Base-by-base conservation (phyloP, 2,797 vertebrate genomes). In the Stomatorhinus walkeri region DNA sequence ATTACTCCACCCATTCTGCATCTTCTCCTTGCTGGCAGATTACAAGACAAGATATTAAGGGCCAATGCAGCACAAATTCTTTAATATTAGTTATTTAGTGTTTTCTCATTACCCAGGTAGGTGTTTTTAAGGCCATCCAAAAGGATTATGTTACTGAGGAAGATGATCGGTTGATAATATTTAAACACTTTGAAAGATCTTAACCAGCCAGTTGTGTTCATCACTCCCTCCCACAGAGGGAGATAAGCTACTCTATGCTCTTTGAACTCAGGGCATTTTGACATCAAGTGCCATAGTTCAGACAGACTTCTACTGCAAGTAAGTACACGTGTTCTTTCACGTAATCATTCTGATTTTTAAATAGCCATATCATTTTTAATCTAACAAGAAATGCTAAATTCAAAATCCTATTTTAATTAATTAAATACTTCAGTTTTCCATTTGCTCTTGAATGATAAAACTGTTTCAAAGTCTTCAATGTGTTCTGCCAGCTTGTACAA, bases 281-380 rank as follows among this genome's bases (percentile, higher is more conserved):
- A 86, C 49, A 56, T 51, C 28, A 19, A 56, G 85, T 28, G 22
- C 85, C 85, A 59, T 87, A 87, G 85, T 87, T 40, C 85, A 87
- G 49, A 56, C 32, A 56, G 28, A 36, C 52, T 19, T 52, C 85
- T 59, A 16, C 28, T 19, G 16, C 85, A 36, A 19, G 52, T 54
- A 87, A 87, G 49, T 87, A 40, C 24, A 56, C 52, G 16, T 40
- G 49, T 87, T 87, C 52, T 86, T n/a, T 54, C 40, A 52, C 16
- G 2, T 14, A 12, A 32, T 59, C 8, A 36, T 85, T 85, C 22
- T 49, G 4, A 14, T 51, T 52, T 28, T 51, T 48, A 49, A 49
- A 22, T 9, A 6, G 1, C 16, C n/a, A 14, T 22, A 24, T 10
- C 7, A 0, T 52, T 85, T 51, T 22, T 5, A 24, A 85, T 32